Percentiles rank a stretch among this genome's conserved stretches.
phyloP scores from a whole-genome alignment of 2,888 invertebrate species.

The Hesperia comma region DNA sequence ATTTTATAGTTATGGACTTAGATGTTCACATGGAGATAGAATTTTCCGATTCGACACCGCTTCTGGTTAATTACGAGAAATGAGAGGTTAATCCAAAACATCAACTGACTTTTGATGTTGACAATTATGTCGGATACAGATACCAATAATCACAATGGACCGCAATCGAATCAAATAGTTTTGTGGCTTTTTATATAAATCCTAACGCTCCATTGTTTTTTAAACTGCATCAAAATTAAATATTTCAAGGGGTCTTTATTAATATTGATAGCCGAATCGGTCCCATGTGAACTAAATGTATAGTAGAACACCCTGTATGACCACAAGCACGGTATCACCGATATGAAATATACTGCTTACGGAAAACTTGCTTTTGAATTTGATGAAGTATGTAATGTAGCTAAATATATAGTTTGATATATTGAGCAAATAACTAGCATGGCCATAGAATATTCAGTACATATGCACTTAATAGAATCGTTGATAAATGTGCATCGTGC shows the following conservation, averaged over 20 bases:
- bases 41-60: background rate
- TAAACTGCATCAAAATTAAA: background rate
- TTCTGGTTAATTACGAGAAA: too few species aligned
- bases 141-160: background rate
- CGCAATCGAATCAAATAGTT: too few species aligned
- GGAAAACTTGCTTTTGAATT: slow-evolving; percentile 16
- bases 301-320: slow-evolving; percentile 29
- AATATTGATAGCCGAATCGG: background rate
- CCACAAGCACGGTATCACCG: slow-evolving; percentile 20
- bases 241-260: background rate
- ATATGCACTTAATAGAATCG: background rate
- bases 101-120: background rate
- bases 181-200: too few species aligned
- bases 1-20: background rate
- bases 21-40: slow-evolving; percentile 3
- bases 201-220: too few species aligned
- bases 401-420: slow-evolving; percentile 5
- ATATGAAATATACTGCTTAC: slow-evolving; percentile 16
- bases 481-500: background rate
- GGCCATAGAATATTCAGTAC: background rate
- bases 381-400: slow-evolving; percentile 3
- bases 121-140: background rate
- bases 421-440: background rate
- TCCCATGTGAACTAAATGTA: slow-evolving; percentile 7
- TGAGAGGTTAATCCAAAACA: background rate